Base-by-base conservation (phyloP, 1,140 invertebrate genomes). In the Cataglyphis hispanica region DNA sequence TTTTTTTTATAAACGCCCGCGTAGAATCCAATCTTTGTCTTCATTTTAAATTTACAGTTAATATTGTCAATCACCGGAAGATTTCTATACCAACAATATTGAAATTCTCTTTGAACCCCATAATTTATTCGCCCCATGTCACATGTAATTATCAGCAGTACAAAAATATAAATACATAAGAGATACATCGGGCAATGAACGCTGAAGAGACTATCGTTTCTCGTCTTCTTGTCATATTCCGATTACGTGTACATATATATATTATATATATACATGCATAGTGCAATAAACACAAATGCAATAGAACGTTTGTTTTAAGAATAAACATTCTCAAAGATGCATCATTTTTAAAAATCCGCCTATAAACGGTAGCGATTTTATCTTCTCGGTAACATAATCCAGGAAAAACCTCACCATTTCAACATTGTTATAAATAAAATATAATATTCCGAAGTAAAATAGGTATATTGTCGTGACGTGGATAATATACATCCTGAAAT, bases 401-500 rank as follows among this genome's bases (percentile, higher is more conserved):
- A 94, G 22, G 31, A 80, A 91, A 31, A 90, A 80, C 80, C 91
- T 89, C 5, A 84, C 90, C 0, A 86, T 75, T 64, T 92, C 92
- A 27, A 91, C 86, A 58, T 94, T 88, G 16, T 93, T 92, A 75
- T 93, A 93, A 43, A 91, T 64, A 16, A 89, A 90, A 77, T 92
- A 94, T 1, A 93, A 27, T 13, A 93, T 60, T 0, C 91, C 90
- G 10, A 93, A 93, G 70, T 94, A 94, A 80, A 95, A 95, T 4
- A 88, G 80, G 34, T 94, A 95, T 6, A 94, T 89, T 5, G 92
- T 31, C 13, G 85, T 69, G 6, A 92, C 2, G 40, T 95, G 94
- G 78, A 95, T 75, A 50, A 93, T 80, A 85, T 94, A 93, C 78
- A 94, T 90, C 31, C 94, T 95, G 89, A 7, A 90, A 93, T n/a